Conservation (phyloP, 2,888 invertebrate species). For the Esperia sulphurella region DNA sequence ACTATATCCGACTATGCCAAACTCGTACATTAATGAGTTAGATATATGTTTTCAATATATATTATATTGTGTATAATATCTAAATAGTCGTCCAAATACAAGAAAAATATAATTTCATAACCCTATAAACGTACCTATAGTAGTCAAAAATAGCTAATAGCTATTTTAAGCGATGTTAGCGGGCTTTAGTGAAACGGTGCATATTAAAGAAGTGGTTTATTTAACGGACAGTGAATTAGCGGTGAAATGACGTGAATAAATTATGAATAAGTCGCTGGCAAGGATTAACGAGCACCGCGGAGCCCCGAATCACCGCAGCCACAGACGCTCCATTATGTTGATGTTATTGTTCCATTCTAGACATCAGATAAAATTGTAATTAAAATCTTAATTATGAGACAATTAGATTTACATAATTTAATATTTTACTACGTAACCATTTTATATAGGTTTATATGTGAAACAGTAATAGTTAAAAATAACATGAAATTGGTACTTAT, state of each 20-base stretch:
- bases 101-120: no score
- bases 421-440: neutral
- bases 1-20: no score
- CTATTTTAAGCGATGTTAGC: conserved; percentile 4
- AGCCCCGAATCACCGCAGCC: conserved; percentile 37
- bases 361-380: conserved; percentile 11
- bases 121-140: no score
- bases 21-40: no score
- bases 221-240: conserved; percentile 57
- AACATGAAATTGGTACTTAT: no score
- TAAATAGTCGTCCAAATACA: no score
- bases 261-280: conserved; percentile 56
- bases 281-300: conserved; percentile 57
- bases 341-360: conserved; percentile 31
- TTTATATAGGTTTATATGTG: no score
- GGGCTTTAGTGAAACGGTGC: conserved; percentile 23
- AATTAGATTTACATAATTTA: neutral
- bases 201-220: conserved; percentile 48
- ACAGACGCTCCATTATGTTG: conserved; percentile 33
- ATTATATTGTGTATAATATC: no score
- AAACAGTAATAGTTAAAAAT: no score
- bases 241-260: conserved; percentile 62
- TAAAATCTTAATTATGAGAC: conserved; percentile 5
- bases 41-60: no score
- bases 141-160: neutral